These are phyloP conservation scores for Cataglyphis altisquamis DNA, from an alignment of 2,888 invertebrate species.

Conservation along the genomic window DNA sequence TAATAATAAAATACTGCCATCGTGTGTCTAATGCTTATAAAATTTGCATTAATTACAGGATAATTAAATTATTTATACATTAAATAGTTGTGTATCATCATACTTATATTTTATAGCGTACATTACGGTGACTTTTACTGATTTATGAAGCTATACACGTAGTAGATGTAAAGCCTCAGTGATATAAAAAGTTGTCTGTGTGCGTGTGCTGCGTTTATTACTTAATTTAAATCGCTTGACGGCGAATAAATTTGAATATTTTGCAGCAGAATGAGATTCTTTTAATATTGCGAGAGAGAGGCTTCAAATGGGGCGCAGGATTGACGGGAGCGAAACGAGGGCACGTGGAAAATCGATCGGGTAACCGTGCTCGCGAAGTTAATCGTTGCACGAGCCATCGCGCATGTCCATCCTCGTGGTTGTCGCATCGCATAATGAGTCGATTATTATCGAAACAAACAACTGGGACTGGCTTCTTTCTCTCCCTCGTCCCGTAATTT, in stretches of 20 bases:
- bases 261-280: neutral
- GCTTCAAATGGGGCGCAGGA: slow-evolving; percentile 13
- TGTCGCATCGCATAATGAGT: slow-evolving; percentile 11
- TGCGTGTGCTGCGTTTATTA: neutral
- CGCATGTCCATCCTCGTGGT: slow-evolving; percentile 12
- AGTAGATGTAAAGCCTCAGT: neutral
- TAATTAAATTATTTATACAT: neutral
- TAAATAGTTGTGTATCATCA: neutral
- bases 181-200: neutral
- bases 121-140: neutral
- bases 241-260: slow-evolving; percentile 19
- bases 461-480: neutral
- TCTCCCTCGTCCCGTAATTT: neutral
- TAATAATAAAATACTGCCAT: neutral
- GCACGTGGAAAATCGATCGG: slow-evolving; percentile 39
- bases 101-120: neutral
- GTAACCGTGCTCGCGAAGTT: neutral
- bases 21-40: neutral
- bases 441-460: slow-evolving; percentile 21
- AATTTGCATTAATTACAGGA: neutral
- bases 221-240: neutral
- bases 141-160: neutral
- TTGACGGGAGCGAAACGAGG: slow-evolving; percentile 29
- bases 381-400: slow-evolving; percentile 4
- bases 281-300: neutral